These are phyloP conservation scores for Sula dactylatra DNA, from an alignment of 2,113 vertebrate species.

Conservation along the genomic window DNA sequence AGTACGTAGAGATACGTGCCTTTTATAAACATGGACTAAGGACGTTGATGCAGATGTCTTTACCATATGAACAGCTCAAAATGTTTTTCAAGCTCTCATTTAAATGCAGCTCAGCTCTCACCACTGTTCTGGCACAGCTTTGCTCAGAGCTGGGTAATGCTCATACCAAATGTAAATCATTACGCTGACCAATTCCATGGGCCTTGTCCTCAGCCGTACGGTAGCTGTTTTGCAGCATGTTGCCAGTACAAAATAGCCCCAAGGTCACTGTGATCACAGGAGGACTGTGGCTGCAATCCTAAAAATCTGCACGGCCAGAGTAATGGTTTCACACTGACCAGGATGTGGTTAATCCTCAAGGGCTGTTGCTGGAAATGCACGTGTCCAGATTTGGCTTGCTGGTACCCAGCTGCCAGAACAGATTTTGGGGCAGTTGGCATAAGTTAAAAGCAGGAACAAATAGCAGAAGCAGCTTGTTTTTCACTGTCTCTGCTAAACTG, in stretches of 20 bases:
- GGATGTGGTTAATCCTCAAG: not conserved
- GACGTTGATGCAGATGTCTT: not conserved
- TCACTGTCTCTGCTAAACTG: not conserved
- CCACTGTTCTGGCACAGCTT: not conserved
- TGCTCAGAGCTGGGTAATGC: not conserved
- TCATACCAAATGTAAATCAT: not conserved
- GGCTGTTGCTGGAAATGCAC: not conserved
- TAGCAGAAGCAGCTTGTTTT: not conserved
- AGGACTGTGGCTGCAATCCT: not conserved
- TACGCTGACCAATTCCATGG: not conserved
- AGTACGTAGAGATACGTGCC: not conserved
- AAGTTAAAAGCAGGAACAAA: not conserved
- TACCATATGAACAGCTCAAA: not conserved
- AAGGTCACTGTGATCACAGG: not conserved
- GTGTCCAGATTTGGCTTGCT: not conserved
- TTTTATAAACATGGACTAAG: not conserved
- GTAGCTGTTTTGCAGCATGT: not conserved
- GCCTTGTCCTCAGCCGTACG: not conserved
- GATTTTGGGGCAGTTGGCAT: not conserved
- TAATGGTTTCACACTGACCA: not conserved
- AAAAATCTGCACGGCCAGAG: not conserved
- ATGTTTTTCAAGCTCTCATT: slow-evolving; percentile 21
- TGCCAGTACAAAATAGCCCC: not conserved
- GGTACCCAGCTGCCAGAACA: not conserved
- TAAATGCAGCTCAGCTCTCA: not conserved